Percentiles rank a stretch among this genome's conserved stretches.
phyloP scores from a whole-genome alignment of 1,140 invertebrate genomes.

The Conus betulinus region DNA sequence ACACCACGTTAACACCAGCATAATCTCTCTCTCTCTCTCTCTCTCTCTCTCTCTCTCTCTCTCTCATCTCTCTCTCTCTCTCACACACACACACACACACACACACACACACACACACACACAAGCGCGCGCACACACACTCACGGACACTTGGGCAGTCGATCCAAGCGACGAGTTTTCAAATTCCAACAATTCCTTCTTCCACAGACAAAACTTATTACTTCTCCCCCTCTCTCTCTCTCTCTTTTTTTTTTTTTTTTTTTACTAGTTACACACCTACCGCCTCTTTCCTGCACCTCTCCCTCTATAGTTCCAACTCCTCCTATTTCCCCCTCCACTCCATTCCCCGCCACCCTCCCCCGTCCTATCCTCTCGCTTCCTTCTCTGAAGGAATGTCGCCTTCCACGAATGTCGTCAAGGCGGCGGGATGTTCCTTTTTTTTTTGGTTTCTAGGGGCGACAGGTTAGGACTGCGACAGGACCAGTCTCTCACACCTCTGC shows the following conservation, averaged over 20 bases:
- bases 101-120: too few species aligned
- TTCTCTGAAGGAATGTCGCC: not conserved
- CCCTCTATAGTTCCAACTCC: not conserved
- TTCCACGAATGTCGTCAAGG: too few species aligned
- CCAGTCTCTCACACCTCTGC: too few species aligned
- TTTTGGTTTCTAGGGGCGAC: too few species aligned
- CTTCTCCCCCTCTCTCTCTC: not conserved
- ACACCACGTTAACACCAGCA: too few species aligned
- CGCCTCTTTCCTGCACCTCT: not conserved
- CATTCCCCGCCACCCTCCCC: slow-evolving; percentile 4
- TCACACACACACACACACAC: too few species aligned
- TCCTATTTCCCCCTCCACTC: not conserved
- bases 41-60: not conserved
- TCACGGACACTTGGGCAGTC: not conserved
- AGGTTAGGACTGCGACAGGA: too few species aligned
- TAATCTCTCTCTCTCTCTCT: not conserved
- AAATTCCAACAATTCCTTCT: too few species aligned
- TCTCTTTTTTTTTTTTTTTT: not conserved
- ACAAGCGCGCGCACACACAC: not conserved
- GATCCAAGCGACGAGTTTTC: too few species aligned
- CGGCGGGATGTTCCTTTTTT: too few species aligned
- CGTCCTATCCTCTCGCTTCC: not conserved
- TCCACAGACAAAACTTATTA: too few species aligned
- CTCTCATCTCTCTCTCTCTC: not conserved
- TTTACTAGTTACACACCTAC: not conserved